phyloP scores from a whole-genome alignment of 92 coral and sea anemone genomes.

The Actinostola sp. region DNA sequence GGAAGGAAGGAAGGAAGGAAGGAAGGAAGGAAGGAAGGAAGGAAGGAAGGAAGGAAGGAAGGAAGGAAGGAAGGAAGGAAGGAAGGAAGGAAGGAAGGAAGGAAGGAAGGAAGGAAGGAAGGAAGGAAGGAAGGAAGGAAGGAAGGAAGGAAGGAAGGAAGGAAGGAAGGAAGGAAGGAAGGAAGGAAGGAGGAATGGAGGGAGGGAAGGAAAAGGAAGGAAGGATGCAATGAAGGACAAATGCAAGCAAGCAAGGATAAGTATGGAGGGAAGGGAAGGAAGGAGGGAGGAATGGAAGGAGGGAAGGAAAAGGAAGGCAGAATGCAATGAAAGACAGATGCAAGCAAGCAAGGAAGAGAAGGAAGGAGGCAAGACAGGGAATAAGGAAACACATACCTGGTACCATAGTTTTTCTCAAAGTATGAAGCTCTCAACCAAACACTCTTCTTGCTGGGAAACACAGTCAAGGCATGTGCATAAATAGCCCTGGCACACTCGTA shows the following conservation, averaged over 20 bases:
- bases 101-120: slow-evolving; percentile 1
- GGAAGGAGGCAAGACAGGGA: too few species aligned
- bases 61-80: background rate
- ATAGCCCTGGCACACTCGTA: slow-evolving; percentile 99
- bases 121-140: background rate
- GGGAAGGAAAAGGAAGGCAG: background rate
- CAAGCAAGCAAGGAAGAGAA: too few species aligned
- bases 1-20: slow-evolving; percentile 6
- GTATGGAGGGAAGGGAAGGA: background rate
- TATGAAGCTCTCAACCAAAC: slow-evolving; percentile 98
- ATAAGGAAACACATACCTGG: slow-evolving; percentile 61
- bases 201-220: too few species aligned
- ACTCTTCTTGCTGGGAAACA: slow-evolving; percentile 99
- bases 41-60: slow-evolving; percentile 7
- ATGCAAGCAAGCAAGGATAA: background rate
- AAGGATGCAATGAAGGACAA: too few species aligned
- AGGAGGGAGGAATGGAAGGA: too few species aligned
- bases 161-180: too few species aligned
- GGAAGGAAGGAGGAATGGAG: too few species aligned
- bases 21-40: background rate
- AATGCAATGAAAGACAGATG: too few species aligned
- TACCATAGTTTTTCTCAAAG: slow-evolving; percentile 97
- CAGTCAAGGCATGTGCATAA: slow-evolving; percentile 96
- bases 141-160: too few species aligned
- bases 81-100: slow-evolving; percentile 1